Percentiles rank a stretch among this genome's conserved stretches.
phyloP scores from a whole-genome alignment of 2,113 vertebrate species.

The Amphilophus citrinellus region DNA sequence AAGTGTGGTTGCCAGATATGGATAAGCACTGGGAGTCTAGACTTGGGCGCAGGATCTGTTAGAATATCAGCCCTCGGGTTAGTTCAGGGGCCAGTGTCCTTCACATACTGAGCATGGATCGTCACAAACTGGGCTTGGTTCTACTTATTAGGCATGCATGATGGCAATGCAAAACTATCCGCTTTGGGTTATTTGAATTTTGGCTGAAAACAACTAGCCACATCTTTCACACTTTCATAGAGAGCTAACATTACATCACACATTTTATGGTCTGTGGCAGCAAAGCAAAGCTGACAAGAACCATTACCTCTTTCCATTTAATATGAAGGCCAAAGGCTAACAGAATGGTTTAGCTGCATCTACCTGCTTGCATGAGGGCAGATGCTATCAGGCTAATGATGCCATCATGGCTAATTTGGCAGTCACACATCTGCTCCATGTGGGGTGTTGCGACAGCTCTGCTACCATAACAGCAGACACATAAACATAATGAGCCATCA shows the following conservation, averaged over 20 bases:
- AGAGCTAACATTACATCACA: not conserved
- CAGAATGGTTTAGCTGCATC: conserved; percentile 22
- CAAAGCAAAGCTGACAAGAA: not conserved
- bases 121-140: not conserved
- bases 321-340: conserved; percentile 20
- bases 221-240: not conserved
- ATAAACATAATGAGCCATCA: conserved; percentile 59
- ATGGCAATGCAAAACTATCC: not conserved
- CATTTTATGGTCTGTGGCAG: not conserved
- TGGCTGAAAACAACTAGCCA: not conserved
- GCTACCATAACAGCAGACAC: conserved; percentile 34
- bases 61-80: not conserved
- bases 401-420: conserved; percentile 68
- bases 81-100: not conserved
- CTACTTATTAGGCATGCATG: not conserved
- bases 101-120: not conserved
- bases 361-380: conserved; percentile 23
- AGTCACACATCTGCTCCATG: conserved; percentile 50
- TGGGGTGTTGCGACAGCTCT: conserved; percentile 36
- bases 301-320: not conserved
- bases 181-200: not conserved
- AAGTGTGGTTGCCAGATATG: not conserved
- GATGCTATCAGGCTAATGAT: conserved; percentile 58
- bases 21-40: not conserved
- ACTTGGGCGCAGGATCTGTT: conserved; percentile 5